Conservation (phyloP, 1,140 invertebrate species). For the Adoxophyes honmai region DNA sequence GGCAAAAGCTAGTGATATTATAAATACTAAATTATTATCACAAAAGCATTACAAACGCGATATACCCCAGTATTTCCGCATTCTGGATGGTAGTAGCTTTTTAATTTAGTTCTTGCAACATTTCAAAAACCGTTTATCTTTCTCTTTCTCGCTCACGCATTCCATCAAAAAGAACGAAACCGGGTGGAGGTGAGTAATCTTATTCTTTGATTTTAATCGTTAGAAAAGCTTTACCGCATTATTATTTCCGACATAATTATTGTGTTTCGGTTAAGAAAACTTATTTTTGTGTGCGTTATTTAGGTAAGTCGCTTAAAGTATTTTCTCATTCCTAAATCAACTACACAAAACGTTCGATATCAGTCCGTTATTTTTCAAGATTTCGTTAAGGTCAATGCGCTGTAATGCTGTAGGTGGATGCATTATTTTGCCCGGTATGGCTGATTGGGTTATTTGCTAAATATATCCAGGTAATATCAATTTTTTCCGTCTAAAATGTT, state of each 20-base stretch:
- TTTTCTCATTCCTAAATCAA: neutral
- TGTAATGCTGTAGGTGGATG: constrained; percentile 30
- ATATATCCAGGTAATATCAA: constrained; percentile 4
- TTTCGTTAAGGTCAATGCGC: constrained; percentile 62
- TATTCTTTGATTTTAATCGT: constrained; percentile 22
- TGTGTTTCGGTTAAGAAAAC: neutral
- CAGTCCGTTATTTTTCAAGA: constrained; percentile 72
- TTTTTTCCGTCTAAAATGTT: neutral
- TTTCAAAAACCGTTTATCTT: neutral
- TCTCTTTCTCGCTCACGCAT: constrained; percentile 26
- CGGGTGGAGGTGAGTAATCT: constrained; percentile 48
- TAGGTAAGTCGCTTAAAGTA: neutral
- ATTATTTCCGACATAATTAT: neutral
- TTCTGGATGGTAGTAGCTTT: too few species aligned
- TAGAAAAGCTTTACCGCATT: neutral
- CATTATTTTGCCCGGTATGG: constrained; percentile 18
- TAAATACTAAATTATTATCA: too few species aligned
- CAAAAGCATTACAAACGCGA: too few species aligned
- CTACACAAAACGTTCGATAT: constrained; percentile 1
- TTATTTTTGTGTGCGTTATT: neutral
- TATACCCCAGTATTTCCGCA: too few species aligned
- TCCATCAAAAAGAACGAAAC: constrained; percentile 47
- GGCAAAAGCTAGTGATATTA: too few species aligned
- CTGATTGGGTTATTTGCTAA: constrained; percentile 17
- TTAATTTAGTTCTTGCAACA: neutral